phyloP scores from a whole-genome alignment of 2,797 vertebrate species.

The Scolopax rusticola region DNA sequence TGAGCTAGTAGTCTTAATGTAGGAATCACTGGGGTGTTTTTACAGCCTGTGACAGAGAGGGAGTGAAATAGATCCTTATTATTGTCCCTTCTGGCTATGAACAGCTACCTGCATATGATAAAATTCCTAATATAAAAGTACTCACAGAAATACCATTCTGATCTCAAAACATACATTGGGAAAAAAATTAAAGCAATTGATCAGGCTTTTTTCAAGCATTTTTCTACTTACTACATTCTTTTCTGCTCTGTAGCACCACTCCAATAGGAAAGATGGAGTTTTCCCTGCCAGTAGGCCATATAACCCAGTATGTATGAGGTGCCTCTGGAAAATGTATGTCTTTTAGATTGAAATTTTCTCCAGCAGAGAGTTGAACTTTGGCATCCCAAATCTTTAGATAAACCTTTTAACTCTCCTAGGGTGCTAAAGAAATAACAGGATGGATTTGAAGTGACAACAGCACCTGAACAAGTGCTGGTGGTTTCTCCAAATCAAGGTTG shows the following conservation, averaged over 20 bases:
- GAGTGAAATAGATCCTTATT: neutral
- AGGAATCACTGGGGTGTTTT: neutral
- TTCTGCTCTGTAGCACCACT: neutral
- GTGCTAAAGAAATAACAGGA: neutral
- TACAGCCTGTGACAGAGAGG: neutral
- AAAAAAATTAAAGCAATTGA: neutral
- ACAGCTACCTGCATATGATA: neutral
- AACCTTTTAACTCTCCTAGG: neutral
- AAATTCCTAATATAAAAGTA: neutral
- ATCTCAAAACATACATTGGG: neutral
- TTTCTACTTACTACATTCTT: neutral
- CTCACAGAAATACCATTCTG: neutral
- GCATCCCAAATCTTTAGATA: neutral
- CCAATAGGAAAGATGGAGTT: neutral
- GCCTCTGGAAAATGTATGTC: fast-evolving
- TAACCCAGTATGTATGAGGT: neutral
- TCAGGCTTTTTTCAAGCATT: neutral
- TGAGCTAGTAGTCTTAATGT: neutral
- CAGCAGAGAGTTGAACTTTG: neutral
- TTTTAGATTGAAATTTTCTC: neutral
- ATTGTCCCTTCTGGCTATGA: neutral
- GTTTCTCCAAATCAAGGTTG: neutral
- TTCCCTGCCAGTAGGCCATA: neutral
- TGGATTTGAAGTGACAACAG: neutral
- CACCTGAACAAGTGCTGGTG: neutral